Evolutionary conservation across 2,888 invertebrate genomes (phyloP), one percentile per base, ranked within the genome.

Genomic region (Lasioglossum morio): DNA sequence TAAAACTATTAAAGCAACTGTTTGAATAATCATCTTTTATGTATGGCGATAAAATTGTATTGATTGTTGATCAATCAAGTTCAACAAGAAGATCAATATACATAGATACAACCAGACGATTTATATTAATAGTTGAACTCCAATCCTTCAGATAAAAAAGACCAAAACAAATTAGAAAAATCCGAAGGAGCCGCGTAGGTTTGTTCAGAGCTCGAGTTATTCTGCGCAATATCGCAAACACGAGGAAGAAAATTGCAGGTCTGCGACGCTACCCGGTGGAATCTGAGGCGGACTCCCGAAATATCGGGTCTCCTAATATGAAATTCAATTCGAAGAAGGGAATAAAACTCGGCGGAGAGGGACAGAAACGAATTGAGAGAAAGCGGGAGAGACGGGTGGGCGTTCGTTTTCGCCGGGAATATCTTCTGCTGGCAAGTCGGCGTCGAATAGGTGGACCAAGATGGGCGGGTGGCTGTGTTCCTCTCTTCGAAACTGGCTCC

Each of bases 321-420:
- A 91, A 92, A 94, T 93, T 94, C 93, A 93, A 94, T 94, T 92
- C 91, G 89, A 77, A 79, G 79, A 88, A 77, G 89, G 85, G 85
- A 89, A 92, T 86, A 92, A 86, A 91, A 86, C 75, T 63, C 34
- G 73, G 72, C 0, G 34, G 66, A 34, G 34, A 23, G 23, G 30
- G 34, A 66, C 30, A 66, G 19, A 66, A 23, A 23, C 19, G 66
- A 34, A 66, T 30, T 5, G 30, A 30, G 66, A 66, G 66, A 75
- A 80, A 69, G 72, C 76, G 76, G 30, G 63, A 63, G 16, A 63
- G 53, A 75, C 46, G 84, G 84, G 87, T 86, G 82, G 79, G 81
- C 85, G 82, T 85, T 87, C 80, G 81, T 88, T 89, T 86, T 81
- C 81, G 70, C 77, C 76, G 87, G 82, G 78, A 81, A 86, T 82